A percentile compares a stretch with the other conserved stretches of the same genome.
These are phyloP conservation scores for Neomorphus geoffroyi DNA, from an alignment of 2,797 vertebrate genomes.

Conservation along the genomic window DNA sequence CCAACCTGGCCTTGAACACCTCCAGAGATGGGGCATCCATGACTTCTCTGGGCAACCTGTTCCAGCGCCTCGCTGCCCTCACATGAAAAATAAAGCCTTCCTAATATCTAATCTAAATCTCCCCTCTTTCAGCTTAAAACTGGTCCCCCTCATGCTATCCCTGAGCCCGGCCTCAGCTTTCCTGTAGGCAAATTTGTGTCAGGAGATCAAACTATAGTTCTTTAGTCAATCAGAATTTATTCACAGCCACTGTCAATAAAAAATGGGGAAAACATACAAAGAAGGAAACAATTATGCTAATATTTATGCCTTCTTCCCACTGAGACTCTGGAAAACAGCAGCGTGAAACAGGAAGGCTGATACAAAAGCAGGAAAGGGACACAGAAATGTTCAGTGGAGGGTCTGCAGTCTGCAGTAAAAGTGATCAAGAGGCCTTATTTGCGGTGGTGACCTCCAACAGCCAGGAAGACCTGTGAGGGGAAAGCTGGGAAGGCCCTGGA, in stretches of 20 bases:
- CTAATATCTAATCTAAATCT: too few species aligned
- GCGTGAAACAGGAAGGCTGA: background rate
- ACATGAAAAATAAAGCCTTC: too few species aligned
- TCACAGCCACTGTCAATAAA: background rate
- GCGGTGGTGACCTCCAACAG: background rate
- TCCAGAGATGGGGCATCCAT: too few species aligned
- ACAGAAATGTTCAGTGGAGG: background rate
- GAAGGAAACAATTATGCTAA: background rate
- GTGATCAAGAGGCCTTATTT: background rate
- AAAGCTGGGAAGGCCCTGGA: background rate
- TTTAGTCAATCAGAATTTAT: background rate
- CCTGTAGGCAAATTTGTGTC: background rate
- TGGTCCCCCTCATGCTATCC: too few species aligned
- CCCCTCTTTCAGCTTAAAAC: too few species aligned
- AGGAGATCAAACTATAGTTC: background rate
- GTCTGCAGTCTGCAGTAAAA: background rate
- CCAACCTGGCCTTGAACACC: too few species aligned
- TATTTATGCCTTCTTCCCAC: background rate
- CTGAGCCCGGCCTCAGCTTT: too few species aligned
- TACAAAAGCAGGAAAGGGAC: background rate
- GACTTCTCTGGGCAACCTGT: too few species aligned
- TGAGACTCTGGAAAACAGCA: background rate
- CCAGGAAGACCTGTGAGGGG: background rate
- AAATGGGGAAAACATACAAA: background rate
- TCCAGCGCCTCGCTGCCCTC: too few species aligned